A percentile compares a stretch with the other conserved stretches of the same genome.
Evolutionary conservation across 2,888 invertebrate genomes (phyloP).

Genomic region (Selenia dentaria): DNA sequence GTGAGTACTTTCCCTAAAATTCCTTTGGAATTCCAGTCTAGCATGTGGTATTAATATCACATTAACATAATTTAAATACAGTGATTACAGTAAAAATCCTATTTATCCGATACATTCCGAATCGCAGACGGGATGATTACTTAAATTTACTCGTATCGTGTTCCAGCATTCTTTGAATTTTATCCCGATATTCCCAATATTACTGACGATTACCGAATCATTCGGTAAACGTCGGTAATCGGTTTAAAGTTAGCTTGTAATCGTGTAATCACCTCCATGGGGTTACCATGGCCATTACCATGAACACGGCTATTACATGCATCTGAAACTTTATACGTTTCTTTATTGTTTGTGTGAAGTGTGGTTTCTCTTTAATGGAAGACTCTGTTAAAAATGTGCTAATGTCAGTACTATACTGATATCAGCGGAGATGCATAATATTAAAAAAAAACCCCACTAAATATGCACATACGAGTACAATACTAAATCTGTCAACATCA

Average conservation of each 20-base stretch:
- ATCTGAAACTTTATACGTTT: slow-evolving; percentile 46
- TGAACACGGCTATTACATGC: slow-evolving; percentile 62
- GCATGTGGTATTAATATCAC: slow-evolving; percentile 23
- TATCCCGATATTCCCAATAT: slow-evolving; percentile 60
- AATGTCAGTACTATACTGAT: too few relatives aligned
- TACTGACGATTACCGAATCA: slow-evolving; percentile 74
- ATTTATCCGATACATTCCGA: slow-evolving; percentile 22
- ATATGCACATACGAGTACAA: too few relatives aligned
- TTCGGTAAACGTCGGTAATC: slow-evolving; percentile 67
- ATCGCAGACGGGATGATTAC: slow-evolving; percentile 41
- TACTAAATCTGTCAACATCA: too few relatives aligned
- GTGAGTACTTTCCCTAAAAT: slow-evolving; percentile 28
- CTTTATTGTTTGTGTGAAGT: slow-evolving; percentile 26
- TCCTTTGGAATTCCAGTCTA: slow-evolving; percentile 49
- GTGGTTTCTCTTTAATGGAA: slow-evolving; percentile 7
- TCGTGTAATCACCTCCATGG: slow-evolving; percentile 76
- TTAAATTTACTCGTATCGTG: slow-evolving; percentile 45
- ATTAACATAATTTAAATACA: slow-evolving; percentile 61
- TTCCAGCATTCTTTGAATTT: slow-evolving; percentile 52
- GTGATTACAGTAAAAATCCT: slow-evolving; percentile 53
- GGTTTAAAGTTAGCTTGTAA: slow-evolving; percentile 55
- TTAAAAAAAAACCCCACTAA: too few relatives aligned
- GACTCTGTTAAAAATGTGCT: too few relatives aligned
- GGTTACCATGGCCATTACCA: slow-evolving; percentile 70
- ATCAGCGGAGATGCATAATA: too few relatives aligned